Evolutionary conservation across 2,797 vertebrate species (phyloP).

Genomic region (Tenualosa thibaudeaui): DNA sequence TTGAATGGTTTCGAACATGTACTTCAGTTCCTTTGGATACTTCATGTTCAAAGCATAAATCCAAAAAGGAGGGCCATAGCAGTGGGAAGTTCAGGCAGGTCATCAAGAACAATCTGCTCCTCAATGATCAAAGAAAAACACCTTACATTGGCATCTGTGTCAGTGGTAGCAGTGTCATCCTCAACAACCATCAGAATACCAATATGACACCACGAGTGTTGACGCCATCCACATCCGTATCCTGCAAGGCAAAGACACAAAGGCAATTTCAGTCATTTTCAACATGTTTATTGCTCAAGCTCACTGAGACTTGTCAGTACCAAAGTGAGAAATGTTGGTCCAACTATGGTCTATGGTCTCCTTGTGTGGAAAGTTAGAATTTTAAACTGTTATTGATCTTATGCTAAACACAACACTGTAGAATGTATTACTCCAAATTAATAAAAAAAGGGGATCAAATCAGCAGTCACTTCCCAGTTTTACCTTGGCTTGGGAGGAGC

Average conservation of each 20-base stretch:
- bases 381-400: no score
- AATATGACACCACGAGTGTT: neutral
- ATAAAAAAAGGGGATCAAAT: no score
- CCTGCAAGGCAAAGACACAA: neutral
- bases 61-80: conserved; percentile 33
- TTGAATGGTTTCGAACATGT: conserved; percentile 36
- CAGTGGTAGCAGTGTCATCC: neutral
- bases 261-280: no score
- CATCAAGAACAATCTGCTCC: conserved; percentile 26
- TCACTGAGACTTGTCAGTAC: no score
- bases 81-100: conserved; percentile 30
- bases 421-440: no score
- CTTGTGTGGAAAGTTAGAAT: no score
- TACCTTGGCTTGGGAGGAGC: no score
- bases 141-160: conserved; percentile 27
- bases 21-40: conserved; percentile 33
- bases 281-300: no score
- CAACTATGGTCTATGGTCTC: no score
- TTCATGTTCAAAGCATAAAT: conserved; percentile 30
- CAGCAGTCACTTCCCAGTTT: no score
- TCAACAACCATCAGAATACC: neutral
- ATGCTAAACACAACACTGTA: no score
- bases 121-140: conserved; percentile 23
- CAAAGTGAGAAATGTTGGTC: no score
- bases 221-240: neutral